Evolutionary conservation across 2,113 vertebrate species (phyloP), one percentile per base, ranked within the genome.

Genomic region (Phylloscopus trochiloides): DNA sequence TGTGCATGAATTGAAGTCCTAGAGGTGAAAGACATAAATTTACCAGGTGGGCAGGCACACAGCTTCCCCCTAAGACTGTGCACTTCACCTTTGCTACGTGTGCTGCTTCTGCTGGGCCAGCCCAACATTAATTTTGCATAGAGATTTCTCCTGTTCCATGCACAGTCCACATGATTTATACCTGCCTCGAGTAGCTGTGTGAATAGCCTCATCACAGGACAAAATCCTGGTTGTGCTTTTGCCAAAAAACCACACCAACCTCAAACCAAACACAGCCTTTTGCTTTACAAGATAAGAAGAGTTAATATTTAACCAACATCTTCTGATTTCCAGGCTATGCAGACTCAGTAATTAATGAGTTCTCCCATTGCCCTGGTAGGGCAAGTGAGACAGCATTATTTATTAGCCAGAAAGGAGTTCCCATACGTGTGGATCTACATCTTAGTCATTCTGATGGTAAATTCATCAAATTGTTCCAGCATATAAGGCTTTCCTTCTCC

Each of bases 21-120:
- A 94, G 97, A 97, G 92, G 95, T 97, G 92, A 96, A 97, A 97
- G 89, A 92, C 95, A 97, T 97, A 97, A 95, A 97, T 97, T 97
- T 96, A 72, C 86, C 92, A 95, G 93, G 94, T 97, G 91, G 92
- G 93, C 90, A 96, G 91, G 58, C 83, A 83, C 75, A 36, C 87
- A 73, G 85, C 92, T 96, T 95, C 88, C 87, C 91, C 54, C 40
- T 82, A 90, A 91, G 91, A 92, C 78, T 84, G 58, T 87, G 65
- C 78, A 52, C 79, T 96, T 93, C 93, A 95, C 94, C 88, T 95
- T 87, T 94, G 88, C 80, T 88, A 48, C 0, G 1, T 70, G 86
- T 0, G 0, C 82, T 90, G 81, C 86, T 74, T 95, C 73, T 65
- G 59, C 88, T 77, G 62, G 91, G 70, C 88, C 88, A 67, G 92